Percentiles rank a stretch among this genome's conserved stretches.
phyloP scores from a whole-genome alignment of 2,888 invertebrate genomes.

The Agonopterix heracliana region DNA sequence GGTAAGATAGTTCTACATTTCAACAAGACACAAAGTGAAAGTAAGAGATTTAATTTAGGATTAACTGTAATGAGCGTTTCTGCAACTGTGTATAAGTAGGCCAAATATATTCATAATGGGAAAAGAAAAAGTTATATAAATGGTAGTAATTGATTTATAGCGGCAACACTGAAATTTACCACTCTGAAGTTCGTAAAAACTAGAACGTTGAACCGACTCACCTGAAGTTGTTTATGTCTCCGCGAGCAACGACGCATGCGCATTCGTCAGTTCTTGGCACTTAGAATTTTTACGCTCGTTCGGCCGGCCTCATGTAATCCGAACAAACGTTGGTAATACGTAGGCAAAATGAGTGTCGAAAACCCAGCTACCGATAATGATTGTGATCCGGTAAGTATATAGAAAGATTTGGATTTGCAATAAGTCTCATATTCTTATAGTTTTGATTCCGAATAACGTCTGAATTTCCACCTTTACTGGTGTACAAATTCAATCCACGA shows the following conservation, averaged over 20 bases:
- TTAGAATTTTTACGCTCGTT: conserved; percentile 66
- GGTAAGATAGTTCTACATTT: too few species aligned
- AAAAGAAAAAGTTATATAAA: too few species aligned
- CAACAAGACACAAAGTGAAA: too few species aligned
- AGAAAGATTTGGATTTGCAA: conserved; percentile 29
- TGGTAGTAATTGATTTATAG: too few species aligned
- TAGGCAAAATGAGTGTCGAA: conserved; percentile 81
- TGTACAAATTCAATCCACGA: conserved; percentile 57
- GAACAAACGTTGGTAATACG: conserved; percentile 60
- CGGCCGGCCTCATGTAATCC: conserved; percentile 58
- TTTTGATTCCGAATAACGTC: conserved; percentile 15
- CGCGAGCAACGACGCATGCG: conserved; percentile 74
- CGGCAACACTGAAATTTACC: not conserved
- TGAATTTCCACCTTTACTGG: conserved; percentile 59
- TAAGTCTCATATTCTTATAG: conserved; percentile 20
- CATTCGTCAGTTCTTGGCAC: conserved; percentile 74
- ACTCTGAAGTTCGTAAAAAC: conserved; percentile 19
- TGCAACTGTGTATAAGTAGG: too few species aligned
- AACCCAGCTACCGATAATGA: conserved; percentile 76
- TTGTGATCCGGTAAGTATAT: conserved; percentile 77
- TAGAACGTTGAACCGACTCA: conserved; percentile 41
- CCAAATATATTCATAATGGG: too few species aligned
- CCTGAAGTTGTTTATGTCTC: conserved; percentile 43
- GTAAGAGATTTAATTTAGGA: too few species aligned
- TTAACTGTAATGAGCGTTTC: too few species aligned